Evolutionary conservation across 2,888 invertebrate genomes (phyloP), one percentile per base, ranked within the genome.

Genomic region (Apotomis betuletana): DNA sequence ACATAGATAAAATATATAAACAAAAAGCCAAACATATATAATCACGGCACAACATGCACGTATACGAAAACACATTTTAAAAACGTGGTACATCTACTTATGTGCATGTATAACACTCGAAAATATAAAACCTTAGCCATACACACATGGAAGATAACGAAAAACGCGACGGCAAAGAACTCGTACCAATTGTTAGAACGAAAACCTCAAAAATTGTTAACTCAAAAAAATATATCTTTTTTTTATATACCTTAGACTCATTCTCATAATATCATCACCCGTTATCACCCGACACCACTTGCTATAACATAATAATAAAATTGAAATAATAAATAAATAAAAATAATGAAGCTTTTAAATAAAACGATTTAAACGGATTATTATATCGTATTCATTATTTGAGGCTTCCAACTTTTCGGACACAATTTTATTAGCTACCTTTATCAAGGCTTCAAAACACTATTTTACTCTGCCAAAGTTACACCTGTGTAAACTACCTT

Each of bases 201-300:
- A 75, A 58, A 73, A 75, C 78, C 69, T 70, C 61, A 74, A 81
- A 85, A 86, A 73, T 41, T 54, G 74, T 74, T 74, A 74, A 74
- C 13, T 27, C 10, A 59, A 78, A 76, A 76, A 77, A 60, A 78
- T 60, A 70, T 74, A 63, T 64, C n/a, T 64, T 59, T 73, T 58
- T 71, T 69, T 67, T 46, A 75, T 80, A 87, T 93, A 95, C 96
- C 96, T 96, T 94, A 96, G 90, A 89, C 95, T 95, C 96, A 96
- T 96, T 95, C 94, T 95, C 94, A 96, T 94, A 90, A 96, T 95
- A 94, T 96, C 96, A 89, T 96, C 96, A 90, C 96, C 96, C 79
- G 95, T 96, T 94, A 95, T 91, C 87, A 88, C 87, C 90, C 92
- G 92, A 91, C 92, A 92, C 92, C 92, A 91, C 91, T 92, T 91